Percentiles rank a stretch among this genome's conserved stretches.
Evolutionary conservation across 2,888 invertebrate genomes (phyloP).

Genomic region (Parnassius glacialis): DNA sequence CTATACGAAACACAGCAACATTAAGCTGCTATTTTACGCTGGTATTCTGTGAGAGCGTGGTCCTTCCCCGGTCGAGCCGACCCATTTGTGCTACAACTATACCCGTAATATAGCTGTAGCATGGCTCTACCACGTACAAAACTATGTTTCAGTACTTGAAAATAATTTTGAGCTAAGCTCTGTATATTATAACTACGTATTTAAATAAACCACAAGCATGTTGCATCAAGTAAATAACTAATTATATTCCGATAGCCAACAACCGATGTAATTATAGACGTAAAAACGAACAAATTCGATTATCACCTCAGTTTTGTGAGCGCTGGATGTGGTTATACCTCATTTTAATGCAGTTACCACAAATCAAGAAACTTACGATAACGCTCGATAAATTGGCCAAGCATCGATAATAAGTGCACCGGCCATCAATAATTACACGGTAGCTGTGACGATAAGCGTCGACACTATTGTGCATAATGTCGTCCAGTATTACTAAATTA

Average conservation of each 20-base stretch:
- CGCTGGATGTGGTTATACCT: slow-evolving; percentile 57
- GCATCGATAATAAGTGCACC: slow-evolving; percentile 57
- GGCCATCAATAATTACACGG: slow-evolving; percentile 67
- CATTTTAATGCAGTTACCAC: slow-evolving; percentile 62
- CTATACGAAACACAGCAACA: no score
- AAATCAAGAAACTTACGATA: slow-evolving; percentile 61
- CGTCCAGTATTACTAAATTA: slow-evolving; percentile 71
- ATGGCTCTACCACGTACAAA: no score
- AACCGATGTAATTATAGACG: slow-evolving; percentile 50
- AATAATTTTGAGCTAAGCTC: no score
- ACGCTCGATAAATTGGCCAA: slow-evolving; percentile 49
- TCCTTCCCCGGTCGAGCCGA: no score
- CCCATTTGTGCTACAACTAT: no score
- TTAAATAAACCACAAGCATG: neutral
- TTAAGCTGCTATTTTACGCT: no score
- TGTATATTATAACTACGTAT: neutral
- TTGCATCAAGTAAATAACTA: slow-evolving; percentile 20
- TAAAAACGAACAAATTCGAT: slow-evolving; percentile 62
- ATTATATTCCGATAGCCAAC: slow-evolving; percentile 19
- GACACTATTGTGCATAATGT: slow-evolving; percentile 73
- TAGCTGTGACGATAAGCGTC: slow-evolving; percentile 62
- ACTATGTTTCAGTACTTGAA: no score
- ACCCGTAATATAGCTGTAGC: no score
- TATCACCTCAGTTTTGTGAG: slow-evolving; percentile 36
- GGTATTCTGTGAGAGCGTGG: no score